Conservation (phyloP, 1,140 invertebrate genomes). For the Manduca sexta region DNA sequence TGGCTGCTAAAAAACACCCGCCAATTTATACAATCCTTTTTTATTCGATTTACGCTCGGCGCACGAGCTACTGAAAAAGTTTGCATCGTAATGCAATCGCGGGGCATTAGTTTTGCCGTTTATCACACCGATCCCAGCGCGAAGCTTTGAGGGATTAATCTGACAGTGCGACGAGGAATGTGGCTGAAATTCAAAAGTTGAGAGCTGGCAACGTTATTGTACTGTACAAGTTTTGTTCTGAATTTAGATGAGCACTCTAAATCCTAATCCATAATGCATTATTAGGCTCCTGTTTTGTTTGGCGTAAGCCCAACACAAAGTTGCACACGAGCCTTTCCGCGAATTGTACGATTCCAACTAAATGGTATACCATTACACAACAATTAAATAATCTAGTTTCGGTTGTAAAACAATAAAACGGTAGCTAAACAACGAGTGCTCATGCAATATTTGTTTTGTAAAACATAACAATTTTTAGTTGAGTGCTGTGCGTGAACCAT, state of each 20-base stretch:
- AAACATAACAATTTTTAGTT: conserved; percentile 62
- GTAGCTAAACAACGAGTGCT: conserved; percentile 40
- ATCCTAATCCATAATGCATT: conserved; percentile 23
- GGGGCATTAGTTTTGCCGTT: conserved; percentile 62
- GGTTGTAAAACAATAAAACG: conserved; percentile 44
- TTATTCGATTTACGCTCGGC: conserved; percentile 47
- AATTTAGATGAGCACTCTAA: conserved; percentile 21
- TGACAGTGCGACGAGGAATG: conserved; percentile 33
- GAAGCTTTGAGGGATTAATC: conserved; percentile 67
- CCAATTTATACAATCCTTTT: conserved; percentile 57
- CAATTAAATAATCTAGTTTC: conserved; percentile 29
- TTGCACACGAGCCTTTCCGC: conserved; percentile 12
- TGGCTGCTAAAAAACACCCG: conserved; percentile 34
- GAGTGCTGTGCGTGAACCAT: conserved; percentile 51
- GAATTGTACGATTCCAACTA: conserved; percentile 2
- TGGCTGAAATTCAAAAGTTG: conserved; percentile 20
- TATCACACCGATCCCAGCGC: conserved; percentile 48
- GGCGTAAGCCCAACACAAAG: conserved; percentile 16
- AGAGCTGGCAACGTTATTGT: conserved; percentile 2
- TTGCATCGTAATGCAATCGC: conserved; percentile 68
- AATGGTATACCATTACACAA: conserved; percentile 14
- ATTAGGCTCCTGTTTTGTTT: conserved; percentile 15
- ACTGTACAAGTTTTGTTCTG: conserved; percentile 10
- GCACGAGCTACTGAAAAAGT: conserved; percentile 62
- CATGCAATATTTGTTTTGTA: conserved; percentile 60